These are phyloP conservation scores for Limnothrissa miodon DNA, from an alignment of 2,113 vertebrate genomes.

Conservation along the genomic window DNA sequence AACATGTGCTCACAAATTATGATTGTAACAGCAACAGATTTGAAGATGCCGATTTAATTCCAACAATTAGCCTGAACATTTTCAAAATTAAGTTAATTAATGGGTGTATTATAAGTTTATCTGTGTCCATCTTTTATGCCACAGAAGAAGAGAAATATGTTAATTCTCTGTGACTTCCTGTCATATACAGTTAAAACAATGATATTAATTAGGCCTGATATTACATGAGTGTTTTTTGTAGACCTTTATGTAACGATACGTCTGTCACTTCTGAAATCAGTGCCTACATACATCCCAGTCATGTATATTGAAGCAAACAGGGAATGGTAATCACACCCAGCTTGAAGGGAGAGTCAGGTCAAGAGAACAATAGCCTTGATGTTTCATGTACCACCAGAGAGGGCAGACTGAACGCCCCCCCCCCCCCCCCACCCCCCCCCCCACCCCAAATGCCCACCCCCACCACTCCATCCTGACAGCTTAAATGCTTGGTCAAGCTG, in stretches of 20 bases:
- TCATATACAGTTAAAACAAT: background rate
- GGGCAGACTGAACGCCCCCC: background rate
- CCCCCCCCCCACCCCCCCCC: background rate
- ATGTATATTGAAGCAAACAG: background rate
- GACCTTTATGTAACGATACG: background rate
- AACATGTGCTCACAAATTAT: background rate
- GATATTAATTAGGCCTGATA: background rate
- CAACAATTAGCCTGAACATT: no score
- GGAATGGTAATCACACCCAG: background rate
- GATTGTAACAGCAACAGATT: background rate
- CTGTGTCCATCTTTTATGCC: no score
- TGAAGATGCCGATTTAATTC: no score
- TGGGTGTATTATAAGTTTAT: no score
- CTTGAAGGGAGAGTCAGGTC: background rate
- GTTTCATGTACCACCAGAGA: conserved; percentile 1
- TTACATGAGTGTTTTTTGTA: background rate
- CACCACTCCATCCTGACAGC: background rate
- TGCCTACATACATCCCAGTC: background rate
- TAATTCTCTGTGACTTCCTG: background rate
- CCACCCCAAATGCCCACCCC: background rate
- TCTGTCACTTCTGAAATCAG: no score
- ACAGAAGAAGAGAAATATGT: no score
- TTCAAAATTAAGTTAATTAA: no score
- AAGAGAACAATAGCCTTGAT: conserved; percentile 16
- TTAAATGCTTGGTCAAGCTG: conserved; percentile 69